These are phyloP conservation scores for Triplophysa tibetana DNA, from an alignment of 2,113 vertebrate genomes.

Conservation along the genomic window DNA sequence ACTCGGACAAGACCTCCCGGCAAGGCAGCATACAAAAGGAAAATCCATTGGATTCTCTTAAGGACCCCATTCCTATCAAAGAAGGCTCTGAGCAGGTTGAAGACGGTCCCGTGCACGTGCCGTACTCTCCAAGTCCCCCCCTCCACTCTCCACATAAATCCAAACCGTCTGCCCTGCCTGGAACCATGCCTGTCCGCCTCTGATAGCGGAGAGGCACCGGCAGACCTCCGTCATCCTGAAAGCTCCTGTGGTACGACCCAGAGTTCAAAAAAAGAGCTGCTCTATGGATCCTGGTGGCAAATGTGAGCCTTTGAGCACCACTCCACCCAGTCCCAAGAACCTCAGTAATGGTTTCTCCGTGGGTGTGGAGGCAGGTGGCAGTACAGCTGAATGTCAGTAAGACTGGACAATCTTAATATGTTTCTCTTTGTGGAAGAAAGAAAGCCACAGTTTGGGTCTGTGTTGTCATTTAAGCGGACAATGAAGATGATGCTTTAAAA, in stretches of 20 bases:
- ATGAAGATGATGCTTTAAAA: slow-evolving; percentile 6
- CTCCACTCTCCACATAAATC: slow-evolving; percentile 57
- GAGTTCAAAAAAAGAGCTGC: slow-evolving; percentile 68
- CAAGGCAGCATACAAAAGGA: slow-evolving; percentile 73
- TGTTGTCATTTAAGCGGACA: background rate
- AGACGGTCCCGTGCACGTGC: slow-evolving; percentile 18
- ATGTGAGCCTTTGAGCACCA: slow-evolving; percentile 39
- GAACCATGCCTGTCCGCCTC: slow-evolving; percentile 61
- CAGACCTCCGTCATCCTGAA: slow-evolving; percentile 68
- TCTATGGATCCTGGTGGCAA: slow-evolving; percentile 58
- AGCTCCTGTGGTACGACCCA: slow-evolving; percentile 61
- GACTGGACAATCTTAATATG: slow-evolving; percentile 9
- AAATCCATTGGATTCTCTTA: slow-evolving; percentile 58
- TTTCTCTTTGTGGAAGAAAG: slow-evolving; percentile 6
- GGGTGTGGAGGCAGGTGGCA: slow-evolving; percentile 60
- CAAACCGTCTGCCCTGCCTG: slow-evolving; percentile 46
- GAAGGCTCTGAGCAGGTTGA: slow-evolving; percentile 45
- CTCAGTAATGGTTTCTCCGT: slow-evolving; percentile 72
- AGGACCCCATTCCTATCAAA: slow-evolving; percentile 49
- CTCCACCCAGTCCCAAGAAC: slow-evolving; percentile 66
- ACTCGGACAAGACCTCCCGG: slow-evolving; percentile 64
- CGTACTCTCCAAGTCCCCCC: background rate
- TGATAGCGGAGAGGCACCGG: slow-evolving; percentile 66
- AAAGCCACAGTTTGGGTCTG: background rate
- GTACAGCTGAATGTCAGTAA: slow-evolving; percentile 69